Conservation (phyloP, 1,140 invertebrate species). For the Meteorus sp. region DNA sequence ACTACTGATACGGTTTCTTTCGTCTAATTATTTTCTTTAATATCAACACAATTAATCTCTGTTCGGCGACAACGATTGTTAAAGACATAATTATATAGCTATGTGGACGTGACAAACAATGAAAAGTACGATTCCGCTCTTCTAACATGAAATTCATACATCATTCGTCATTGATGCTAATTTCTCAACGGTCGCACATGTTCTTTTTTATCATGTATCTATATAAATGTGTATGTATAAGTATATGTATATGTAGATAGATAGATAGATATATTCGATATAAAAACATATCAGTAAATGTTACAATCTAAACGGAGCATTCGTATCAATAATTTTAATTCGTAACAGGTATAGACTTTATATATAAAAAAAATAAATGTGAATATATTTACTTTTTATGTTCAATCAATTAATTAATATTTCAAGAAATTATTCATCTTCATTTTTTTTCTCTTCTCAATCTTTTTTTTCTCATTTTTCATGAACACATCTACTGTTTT, state of each 20-base stretch:
- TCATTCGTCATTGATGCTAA: too few relatives aligned
- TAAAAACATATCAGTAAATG: slow-evolving; percentile 43
- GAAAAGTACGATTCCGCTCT: too few relatives aligned
- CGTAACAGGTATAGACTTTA: slow-evolving; percentile 56
- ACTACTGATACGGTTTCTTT: too few relatives aligned
- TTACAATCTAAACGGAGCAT: slow-evolving; percentile 46
- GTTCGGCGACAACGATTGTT: too few relatives aligned
- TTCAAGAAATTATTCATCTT: slow-evolving; percentile 1
- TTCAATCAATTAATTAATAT: slow-evolving; percentile 32
- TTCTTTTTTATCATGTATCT: too few relatives aligned
- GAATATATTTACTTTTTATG: slow-evolving; percentile 37
- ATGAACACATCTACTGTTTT: slow-evolving; percentile 3
- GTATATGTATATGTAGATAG: neutral
- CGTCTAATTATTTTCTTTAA: too few relatives aligned
- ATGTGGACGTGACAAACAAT: too few relatives aligned
- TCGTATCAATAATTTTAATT: slow-evolving; percentile 47
- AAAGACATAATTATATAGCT: too few relatives aligned
- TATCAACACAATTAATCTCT: too few relatives aligned
- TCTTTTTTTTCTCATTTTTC: neutral
- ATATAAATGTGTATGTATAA: too few relatives aligned
- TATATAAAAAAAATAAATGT: slow-evolving; percentile 47
- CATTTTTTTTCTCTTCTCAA: slow-evolving; percentile 13
- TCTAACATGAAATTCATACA: too few relatives aligned
- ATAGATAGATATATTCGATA: slow-evolving; percentile 40
- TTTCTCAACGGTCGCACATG: too few relatives aligned